These are phyloP conservation scores for Drosophila lacteicornis DNA, from an alignment of 1,140 invertebrate species.

Conservation along the genomic window DNA sequence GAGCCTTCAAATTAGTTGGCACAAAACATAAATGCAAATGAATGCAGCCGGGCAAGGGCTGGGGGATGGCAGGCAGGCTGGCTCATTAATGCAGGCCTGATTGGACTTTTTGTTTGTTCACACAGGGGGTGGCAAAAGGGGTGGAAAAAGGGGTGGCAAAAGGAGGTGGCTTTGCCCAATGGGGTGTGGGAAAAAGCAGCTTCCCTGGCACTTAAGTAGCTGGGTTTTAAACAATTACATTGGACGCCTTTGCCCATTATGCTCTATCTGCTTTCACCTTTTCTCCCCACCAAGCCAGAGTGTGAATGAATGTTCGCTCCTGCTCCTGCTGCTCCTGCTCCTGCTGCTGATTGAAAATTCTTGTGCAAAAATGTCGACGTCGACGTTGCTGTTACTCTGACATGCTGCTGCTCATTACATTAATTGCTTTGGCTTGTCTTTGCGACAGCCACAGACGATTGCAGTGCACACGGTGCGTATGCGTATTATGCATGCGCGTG, in stretches of 20 bases:
- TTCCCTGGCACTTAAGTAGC: conserved; percentile 73
- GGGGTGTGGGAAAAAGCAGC: not conserved
- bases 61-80: conserved; percentile 3
- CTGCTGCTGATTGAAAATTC: conserved; percentile 76
- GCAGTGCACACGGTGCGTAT: conserved; percentile 73
- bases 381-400: conserved; percentile 72
- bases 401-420: conserved; percentile 82
- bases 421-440: conserved; percentile 83
- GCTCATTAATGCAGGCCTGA: conserved; percentile 79
- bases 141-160: not conserved
- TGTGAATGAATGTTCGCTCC: conserved; percentile 54
- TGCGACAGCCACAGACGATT: conserved; percentile 68
- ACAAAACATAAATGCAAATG: conserved; percentile 83
- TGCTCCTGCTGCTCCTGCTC: conserved; percentile 12
- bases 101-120: conserved; percentile 77
- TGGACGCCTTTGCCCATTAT: conserved; percentile 79
- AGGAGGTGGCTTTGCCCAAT: not conserved
- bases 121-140: not conserved
- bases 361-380: conserved; percentile 83
- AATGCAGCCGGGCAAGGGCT: conserved; percentile 43
- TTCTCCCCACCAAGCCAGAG: not conserved
- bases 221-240: conserved; percentile 80
- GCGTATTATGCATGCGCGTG: conserved; percentile 76
- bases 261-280: conserved; percentile 48
- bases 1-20: conserved; percentile 79